Percentiles rank a stretch among this genome's conserved stretches.
These are phyloP conservation scores for Agrypnus murinus DNA, from an alignment of 2,888 invertebrate genomes.

Conservation along the genomic window DNA sequence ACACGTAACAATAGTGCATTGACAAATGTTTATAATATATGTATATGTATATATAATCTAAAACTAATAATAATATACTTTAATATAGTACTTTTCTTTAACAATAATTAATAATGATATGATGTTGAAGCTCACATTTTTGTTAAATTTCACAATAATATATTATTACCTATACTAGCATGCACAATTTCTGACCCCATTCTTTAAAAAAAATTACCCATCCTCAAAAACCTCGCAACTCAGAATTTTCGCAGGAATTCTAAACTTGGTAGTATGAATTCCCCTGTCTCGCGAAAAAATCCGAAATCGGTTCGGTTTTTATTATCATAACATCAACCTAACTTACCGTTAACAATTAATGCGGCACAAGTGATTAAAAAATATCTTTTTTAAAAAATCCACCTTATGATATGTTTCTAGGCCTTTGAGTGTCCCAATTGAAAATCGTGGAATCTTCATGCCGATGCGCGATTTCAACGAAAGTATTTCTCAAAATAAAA, in stretches of 20 bases:
- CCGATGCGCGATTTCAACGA: conserved; percentile 34
- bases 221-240: conserved; percentile 25
- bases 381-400: conserved; percentile 57
- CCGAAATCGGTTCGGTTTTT: conserved; percentile 52
- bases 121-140: conserved; percentile 66
- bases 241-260: conserved; percentile 51
- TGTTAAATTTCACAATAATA: conserved; percentile 32
- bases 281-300: conserved; percentile 60
- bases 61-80: conserved; percentile 48
- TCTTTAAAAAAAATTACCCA: conserved; percentile 18
- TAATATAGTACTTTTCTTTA: conserved; percentile 55
- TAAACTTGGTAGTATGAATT: conserved; percentile 44
- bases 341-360: conserved; percentile 61
- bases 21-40: conserved; percentile 60
- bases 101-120: conserved; percentile 62
- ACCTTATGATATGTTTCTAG: conserved; percentile 66
- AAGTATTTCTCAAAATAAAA: conserved; percentile 1
- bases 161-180: conserved; percentile 53
- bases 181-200: conserved; percentile 50
- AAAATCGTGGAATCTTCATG: conserved; percentile 46
- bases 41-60: conserved; percentile 43
- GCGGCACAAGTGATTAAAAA: conserved; percentile 67
- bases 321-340: conserved; percentile 43
- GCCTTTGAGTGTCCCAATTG: conserved; percentile 62
- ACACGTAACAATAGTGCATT: conserved; percentile 61